Base-by-base conservation (phyloP, 2,888 invertebrate species). In the Galerucella pusilla region DNA sequence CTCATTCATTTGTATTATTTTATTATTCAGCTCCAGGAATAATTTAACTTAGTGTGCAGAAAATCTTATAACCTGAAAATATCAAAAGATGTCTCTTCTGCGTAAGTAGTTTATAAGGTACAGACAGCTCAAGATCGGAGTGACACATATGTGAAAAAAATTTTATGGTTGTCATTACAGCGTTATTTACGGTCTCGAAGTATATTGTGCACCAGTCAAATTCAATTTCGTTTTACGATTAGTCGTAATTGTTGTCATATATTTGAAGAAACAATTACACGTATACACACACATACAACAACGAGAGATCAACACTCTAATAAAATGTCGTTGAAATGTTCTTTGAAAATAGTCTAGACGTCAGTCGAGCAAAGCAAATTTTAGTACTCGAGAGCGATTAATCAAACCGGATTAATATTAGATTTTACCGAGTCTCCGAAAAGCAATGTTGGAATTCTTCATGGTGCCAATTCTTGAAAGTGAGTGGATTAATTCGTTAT, bases 211-310 rank as follows among this genome's bases (percentile, higher is more conserved):
- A 60, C 60, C 20, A 28, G 11, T 25, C 60, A 60, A 60, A 60
- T 60, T 60, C 25, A 60, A 60, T 60, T 60, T 28, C 20, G 14
- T 60, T 60, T 60, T 60, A 60, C 28, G 60, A 60, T 60, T 60
- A 60, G 25, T 25, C 12, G 60, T 60, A 60, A 60, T 60, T 60
- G 25, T 25, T 60, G 60, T 60, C 60, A 60, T 60, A 28, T 60
- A 60, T 25, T 60, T 60, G 60, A 60, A 60, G 60, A 60, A 60
- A 60, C 60, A 60, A 60, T 60, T 60, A 28, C 25, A 59, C 20
- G 16, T 25, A 59, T 28, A 60, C 14, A 14, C 14, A 14, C n/a
- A 52, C 52, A 52, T 52, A 14, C 52, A n/a, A n/a, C 12, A 52
- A n/a, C n/a, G 52, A 28, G 28, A 60, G 60, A 25, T 60, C 60